A percentile compares a stretch with the other conserved stretches of the same genome.
These are phyloP conservation scores for Cephalotes varians DNA, from an alignment of 2,888 invertebrate genomes.

Conservation along the genomic window DNA sequence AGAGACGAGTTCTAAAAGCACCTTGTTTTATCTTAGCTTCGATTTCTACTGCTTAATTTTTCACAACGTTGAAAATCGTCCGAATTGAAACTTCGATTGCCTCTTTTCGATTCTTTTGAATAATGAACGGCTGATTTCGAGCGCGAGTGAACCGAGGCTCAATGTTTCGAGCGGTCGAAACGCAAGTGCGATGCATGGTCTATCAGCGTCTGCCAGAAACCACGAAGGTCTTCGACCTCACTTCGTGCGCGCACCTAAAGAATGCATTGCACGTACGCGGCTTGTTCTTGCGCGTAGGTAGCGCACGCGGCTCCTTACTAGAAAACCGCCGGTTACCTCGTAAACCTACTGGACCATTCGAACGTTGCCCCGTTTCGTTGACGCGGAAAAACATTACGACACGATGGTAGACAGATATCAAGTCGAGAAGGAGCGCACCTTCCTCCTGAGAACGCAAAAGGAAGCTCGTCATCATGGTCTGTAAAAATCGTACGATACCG, in stretches of 20 bases:
- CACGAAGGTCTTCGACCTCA: slow-evolving; percentile 41
- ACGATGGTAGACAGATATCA: not conserved
- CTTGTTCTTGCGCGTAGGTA: slow-evolving; percentile 51
- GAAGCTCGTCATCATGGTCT: slow-evolving; percentile 19
- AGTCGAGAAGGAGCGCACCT: not conserved
- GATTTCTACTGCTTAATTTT: not conserved
- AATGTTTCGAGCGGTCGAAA: not conserved
- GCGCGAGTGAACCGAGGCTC: not conserved
- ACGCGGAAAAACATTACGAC: slow-evolving; percentile 28
- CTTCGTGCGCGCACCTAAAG: slow-evolving; percentile 32
- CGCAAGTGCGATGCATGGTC: not conserved
- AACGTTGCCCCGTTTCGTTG: slow-evolving; percentile 22
- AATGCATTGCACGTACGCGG: slow-evolving; percentile 53
- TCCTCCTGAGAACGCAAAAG: not conserved
- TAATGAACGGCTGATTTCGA: not conserved
- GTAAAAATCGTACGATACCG: slow-evolving; percentile 12
- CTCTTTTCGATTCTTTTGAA: not conserved
- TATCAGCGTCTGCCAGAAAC: slow-evolving; percentile 41
- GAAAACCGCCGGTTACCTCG: slow-evolving; percentile 45
- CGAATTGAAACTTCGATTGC: not conserved
- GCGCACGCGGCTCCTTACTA: slow-evolving; percentile 41
- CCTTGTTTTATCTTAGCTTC: not conserved
- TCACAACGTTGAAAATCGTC: not conserved
- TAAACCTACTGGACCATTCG: slow-evolving; percentile 43
- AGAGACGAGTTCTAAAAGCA: not conserved